Evolutionary conservation across 2,888 invertebrate genomes (phyloP).

Genomic region (Melinopterus prodromus): DNA sequence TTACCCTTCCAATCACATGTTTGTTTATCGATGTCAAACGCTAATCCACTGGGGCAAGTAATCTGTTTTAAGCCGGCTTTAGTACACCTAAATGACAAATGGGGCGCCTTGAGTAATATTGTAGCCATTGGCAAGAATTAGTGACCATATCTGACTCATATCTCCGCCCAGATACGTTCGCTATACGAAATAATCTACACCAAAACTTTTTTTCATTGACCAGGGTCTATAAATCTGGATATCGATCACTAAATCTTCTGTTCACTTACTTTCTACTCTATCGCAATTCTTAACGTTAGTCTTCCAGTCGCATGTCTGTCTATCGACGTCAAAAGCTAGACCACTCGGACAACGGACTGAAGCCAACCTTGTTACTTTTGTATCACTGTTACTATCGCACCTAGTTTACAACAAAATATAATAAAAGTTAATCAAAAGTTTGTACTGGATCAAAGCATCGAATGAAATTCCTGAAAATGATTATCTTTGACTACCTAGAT

Average conservation of each 20-base stretch:
- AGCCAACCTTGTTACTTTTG: conserved; percentile 86
- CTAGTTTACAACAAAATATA: conserved; percentile 61
- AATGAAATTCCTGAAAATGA: not conserved
- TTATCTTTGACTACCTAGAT: too few species aligned
- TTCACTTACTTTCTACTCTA: conserved; percentile 89
- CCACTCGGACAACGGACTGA: conserved; percentile 89
- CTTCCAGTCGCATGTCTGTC: conserved; percentile 97
- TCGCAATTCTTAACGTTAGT: conserved; percentile 96
- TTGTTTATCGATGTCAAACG: conserved; percentile 98
- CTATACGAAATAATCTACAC: not conserved
- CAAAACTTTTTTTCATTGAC: not conserved
- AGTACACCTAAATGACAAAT: conserved; percentile 79
- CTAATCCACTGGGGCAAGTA: conserved; percentile 95
- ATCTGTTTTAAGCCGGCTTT: conserved; percentile 96
- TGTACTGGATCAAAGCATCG: not conserved
- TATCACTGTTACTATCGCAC: conserved; percentile 92
- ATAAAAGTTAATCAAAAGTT: not conserved
- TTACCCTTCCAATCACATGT: conserved; percentile 99
- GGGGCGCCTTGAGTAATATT: conserved; percentile 53
- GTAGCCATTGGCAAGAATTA: conserved; percentile 11
- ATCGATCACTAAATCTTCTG: conserved; percentile 38
- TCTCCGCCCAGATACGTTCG: not conserved
- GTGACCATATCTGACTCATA: conserved; percentile 17
- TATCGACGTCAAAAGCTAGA: conserved; percentile 92
- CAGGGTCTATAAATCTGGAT: conserved; percentile 19